Percentiles rank a stretch among this genome's conserved stretches.
phyloP scores from a whole-genome alignment of 2,113 vertebrate genomes.

The Vombatus ursinus region DNA sequence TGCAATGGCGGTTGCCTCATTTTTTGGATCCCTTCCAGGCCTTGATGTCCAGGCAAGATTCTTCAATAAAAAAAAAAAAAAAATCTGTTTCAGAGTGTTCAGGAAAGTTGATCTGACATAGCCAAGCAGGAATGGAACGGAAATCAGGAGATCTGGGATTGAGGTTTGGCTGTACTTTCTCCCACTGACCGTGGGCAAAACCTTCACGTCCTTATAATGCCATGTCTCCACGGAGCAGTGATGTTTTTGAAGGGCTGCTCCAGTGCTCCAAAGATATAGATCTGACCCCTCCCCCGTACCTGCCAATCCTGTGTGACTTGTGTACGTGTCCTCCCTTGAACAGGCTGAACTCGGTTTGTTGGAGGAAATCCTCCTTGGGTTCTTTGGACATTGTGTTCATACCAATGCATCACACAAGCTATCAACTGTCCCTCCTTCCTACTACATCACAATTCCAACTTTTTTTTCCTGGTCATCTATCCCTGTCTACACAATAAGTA shows the following conservation, averaged over 20 bases:
- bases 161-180: neutral
- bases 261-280: neutral
- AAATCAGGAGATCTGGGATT: neutral
- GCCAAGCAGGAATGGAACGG: neutral
- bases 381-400: neutral
- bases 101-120: neutral
- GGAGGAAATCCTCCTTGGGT: neutral
- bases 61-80: neutral
- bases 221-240: neutral
- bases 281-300: neutral
- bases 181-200: neutral
- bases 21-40: conserved; percentile 1
- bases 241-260: neutral
- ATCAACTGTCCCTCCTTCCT: neutral
- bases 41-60: neutral
- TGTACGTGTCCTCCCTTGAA: neutral
- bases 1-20: neutral
- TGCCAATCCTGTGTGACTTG: neutral
- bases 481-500: neutral
- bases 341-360: neutral
- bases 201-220: neutral
- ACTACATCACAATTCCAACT: neutral
- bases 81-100: neutral
- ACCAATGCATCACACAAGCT: neutral
- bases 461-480: neutral